phyloP scores from a whole-genome alignment of 1,140 invertebrate species.

The Geopemphigus sp. region DNA sequence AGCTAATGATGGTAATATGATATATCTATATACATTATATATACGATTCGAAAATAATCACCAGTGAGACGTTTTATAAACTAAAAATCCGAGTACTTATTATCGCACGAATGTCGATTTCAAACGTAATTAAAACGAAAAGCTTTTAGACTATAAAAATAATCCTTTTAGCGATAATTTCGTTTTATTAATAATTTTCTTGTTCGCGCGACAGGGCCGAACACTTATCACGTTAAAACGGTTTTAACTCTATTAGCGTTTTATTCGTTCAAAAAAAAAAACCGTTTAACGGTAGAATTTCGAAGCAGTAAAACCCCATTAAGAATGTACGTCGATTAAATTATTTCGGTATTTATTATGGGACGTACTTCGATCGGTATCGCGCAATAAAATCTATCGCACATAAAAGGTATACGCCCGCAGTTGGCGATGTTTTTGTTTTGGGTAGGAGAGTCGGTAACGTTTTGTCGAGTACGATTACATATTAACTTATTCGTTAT shows the following conservation, averaged over 20 bases:
- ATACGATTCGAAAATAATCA: neutral
- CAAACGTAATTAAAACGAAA: neutral
- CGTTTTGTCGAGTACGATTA: no score
- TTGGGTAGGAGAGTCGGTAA: no score
- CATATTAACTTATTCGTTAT: no score
- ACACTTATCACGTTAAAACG: neutral
- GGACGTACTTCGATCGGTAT: no score
- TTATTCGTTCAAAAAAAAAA: neutral
- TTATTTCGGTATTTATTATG: neutral
- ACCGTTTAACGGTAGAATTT: neutral
- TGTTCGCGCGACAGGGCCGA: no score
- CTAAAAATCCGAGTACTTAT: neutral
- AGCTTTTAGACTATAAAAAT: slow-evolving; percentile 8
- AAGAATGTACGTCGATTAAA: neutral
- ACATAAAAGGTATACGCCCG: no score
- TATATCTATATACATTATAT: no score
- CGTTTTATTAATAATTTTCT: no score
- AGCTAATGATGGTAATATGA: slow-evolving; percentile 72
- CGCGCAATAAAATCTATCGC: no score
- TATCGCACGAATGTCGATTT: neutral
- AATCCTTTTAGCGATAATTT: neutral
- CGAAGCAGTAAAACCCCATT: neutral
- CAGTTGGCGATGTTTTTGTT: no score
- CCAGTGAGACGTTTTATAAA: neutral
- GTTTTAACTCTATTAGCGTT: neutral